phyloP scores from a whole-genome alignment of 1,140 invertebrate species.

The Leucophenga varia region DNA sequence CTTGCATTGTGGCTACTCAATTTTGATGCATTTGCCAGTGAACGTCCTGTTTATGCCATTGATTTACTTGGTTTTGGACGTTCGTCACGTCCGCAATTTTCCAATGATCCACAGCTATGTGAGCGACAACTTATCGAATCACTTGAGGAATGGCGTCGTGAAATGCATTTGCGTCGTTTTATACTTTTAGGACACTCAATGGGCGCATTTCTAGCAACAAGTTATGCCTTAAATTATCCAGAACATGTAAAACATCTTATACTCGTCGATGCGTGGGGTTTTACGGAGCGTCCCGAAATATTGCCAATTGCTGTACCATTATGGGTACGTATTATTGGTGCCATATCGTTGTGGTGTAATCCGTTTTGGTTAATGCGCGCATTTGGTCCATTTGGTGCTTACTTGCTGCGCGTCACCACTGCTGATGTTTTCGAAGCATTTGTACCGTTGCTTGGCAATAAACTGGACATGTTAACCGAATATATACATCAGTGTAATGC shows the following conservation, averaged over 20 bases:
- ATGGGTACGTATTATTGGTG: constrained; percentile 67
- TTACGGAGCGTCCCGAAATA: constrained; percentile 69
- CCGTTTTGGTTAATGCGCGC: constrained; percentile 76
- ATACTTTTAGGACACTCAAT: constrained; percentile 84
- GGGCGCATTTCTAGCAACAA: constrained; percentile 79
- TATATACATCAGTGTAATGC: constrained; percentile 10
- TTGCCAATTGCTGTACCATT: constrained; percentile 60
- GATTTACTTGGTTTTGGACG: constrained; percentile 85
- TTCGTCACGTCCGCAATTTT: constrained; percentile 76
- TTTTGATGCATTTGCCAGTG: constrained; percentile 68
- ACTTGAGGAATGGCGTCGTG: constrained; percentile 81
- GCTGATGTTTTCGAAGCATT: not conserved
- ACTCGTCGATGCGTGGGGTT: constrained; percentile 88
- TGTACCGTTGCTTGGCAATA: not conserved
- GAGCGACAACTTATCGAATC: constrained; percentile 77
- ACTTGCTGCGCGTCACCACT: constrained; percentile 3
- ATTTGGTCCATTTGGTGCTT: constrained; percentile 70
- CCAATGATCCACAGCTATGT: constrained; percentile 66
- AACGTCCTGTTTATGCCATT: constrained; percentile 79
- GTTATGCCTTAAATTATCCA: constrained; percentile 75
- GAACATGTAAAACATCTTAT: constrained; percentile 76
- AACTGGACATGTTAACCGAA: not conserved
- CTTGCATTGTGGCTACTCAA: constrained; percentile 81
- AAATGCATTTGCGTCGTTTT: constrained; percentile 78
- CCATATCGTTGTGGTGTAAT: constrained; percentile 71